These are phyloP conservation scores for Actinia tenebrosa DNA, from an alignment of 64 coral and sea anemone species.

Conservation along the genomic window DNA sequence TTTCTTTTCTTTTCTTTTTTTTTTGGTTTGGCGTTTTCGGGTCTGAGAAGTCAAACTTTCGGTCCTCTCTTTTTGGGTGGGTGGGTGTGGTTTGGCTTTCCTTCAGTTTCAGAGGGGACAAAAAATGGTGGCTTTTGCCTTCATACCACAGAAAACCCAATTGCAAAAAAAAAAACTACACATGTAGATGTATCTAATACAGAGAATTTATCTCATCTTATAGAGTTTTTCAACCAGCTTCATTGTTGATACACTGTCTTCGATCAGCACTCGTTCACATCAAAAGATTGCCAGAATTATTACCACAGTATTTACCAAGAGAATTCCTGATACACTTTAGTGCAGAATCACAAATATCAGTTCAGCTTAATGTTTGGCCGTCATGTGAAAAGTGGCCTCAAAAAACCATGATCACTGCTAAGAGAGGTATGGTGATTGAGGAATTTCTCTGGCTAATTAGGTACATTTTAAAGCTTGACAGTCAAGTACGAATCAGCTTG, in stretches of 20 bases:
- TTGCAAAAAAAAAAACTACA: too few relatives aligned
- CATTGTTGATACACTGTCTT: conserved; percentile 37
- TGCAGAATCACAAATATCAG: conserved; percentile 7
- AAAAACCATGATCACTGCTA: neutral
- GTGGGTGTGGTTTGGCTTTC: too few relatives aligned
- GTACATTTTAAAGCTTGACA: conserved; percentile 17
- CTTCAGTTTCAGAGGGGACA: too few relatives aligned
- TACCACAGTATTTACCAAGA: conserved; percentile 11
- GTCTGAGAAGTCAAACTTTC: too few relatives aligned
- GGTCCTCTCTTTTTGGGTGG: too few relatives aligned
- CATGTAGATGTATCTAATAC: too few relatives aligned
- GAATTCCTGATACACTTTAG: conserved; percentile 5
- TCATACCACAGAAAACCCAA: too few relatives aligned
- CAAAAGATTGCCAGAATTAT: neutral
- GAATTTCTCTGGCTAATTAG: conserved; percentile 24
- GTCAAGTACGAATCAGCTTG: conserved; percentile 1
- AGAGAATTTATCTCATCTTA: neutral
- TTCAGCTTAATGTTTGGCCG: conserved; percentile 34
- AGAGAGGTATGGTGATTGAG: conserved; percentile 25
- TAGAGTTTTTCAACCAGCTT: neutral
- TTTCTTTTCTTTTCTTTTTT: too few relatives aligned
- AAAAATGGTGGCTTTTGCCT: too few relatives aligned
- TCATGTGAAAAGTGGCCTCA: neutral
- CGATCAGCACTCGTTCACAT: conserved; percentile 40
- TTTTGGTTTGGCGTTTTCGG: too few relatives aligned